A percentile compares a stretch with the other conserved stretches of the same genome.
phyloP scores from a whole-genome alignment of 2,113 vertebrate genomes.

The Narcine bancroftii region DNA sequence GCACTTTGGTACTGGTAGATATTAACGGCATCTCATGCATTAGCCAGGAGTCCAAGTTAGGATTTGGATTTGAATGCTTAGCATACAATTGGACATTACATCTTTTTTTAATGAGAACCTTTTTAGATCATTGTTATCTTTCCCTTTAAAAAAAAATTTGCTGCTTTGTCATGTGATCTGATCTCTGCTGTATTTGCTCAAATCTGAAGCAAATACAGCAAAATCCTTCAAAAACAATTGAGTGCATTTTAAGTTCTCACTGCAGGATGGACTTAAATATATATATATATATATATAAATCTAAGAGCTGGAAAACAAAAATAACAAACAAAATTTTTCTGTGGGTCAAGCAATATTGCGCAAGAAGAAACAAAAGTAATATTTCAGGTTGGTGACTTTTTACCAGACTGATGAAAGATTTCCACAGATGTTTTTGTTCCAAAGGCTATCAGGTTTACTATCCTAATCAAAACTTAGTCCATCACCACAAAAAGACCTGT shows the following conservation, averaged over 20 bases:
- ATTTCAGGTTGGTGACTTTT: too few relatives aligned
- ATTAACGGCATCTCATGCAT: background rate
- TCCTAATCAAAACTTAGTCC: too few relatives aligned
- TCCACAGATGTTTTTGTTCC: too few relatives aligned
- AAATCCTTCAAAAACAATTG: background rate
- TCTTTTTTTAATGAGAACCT: background rate
- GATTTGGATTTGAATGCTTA: background rate
- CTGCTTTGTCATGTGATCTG: background rate
- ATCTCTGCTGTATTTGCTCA: background rate
- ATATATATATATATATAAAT: too few relatives aligned
- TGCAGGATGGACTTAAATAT: background rate
- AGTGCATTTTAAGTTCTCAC: background rate
- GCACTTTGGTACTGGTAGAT: background rate
- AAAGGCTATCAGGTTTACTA: too few relatives aligned
- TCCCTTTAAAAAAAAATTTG: background rate
- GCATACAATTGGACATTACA: background rate
- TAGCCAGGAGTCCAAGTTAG: background rate
- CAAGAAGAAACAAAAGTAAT: too few relatives aligned
- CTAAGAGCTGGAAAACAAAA: too few relatives aligned
- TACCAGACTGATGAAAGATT: too few relatives aligned
- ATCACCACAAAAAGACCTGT: too few relatives aligned
- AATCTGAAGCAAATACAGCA: background rate
- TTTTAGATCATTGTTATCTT: background rate
- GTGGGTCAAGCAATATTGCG: too few relatives aligned
- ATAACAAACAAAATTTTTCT: too few relatives aligned